Base-by-base conservation (phyloP, 2,797 vertebrate genomes). In the Spea hammondii region DNA sequence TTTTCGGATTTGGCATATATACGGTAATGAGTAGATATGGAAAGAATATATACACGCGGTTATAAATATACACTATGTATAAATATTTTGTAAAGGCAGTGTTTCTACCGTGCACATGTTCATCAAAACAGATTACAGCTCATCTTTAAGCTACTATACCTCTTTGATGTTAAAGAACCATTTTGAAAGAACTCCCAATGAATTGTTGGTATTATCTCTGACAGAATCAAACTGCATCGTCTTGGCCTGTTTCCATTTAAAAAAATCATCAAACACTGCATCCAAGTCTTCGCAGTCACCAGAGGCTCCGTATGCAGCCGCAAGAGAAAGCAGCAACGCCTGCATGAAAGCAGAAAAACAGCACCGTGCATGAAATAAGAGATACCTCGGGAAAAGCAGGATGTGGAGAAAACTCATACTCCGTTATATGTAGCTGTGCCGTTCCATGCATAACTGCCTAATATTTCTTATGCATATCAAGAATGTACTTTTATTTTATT, bases 241-340 rank as follows among this genome's bases (percentile, higher is more conserved):
- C 83, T 90, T 92, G 73, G 62, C 47, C 74, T 65, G 83, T 72
- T 90, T 92, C 91, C 91, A 91, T 8, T 88, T 85, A 82, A 86
- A 88, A 83, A 93, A 92, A 5, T 86, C 77, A 10, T 88, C 83
- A 88, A 93, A 88, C 76, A 80, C 83, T 47, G 86, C 84, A 51
- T 91, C 88, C 17, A 83, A 86, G 49, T 82, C 76, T 70, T 77
- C 79, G 72, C 72, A 83, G 70, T 87, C 86, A 79, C 68, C 82
- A 77, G 83, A 57, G 44, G 85, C 83, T 72, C 86, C 87, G 78
- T 89, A 88, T 0, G 83, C 73, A 69, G 76, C 69, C 66, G 87
- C 65, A 83, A 91, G 83, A 69, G 88, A 89, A 65, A 59, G 0
- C 76, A 86, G 83, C 74, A 92, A 79, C 17, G 84, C 79, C 90